Evolutionary conservation across 2,797 vertebrate species (phyloP).

Genomic region (Chaenodraco wilsoni): DNA sequence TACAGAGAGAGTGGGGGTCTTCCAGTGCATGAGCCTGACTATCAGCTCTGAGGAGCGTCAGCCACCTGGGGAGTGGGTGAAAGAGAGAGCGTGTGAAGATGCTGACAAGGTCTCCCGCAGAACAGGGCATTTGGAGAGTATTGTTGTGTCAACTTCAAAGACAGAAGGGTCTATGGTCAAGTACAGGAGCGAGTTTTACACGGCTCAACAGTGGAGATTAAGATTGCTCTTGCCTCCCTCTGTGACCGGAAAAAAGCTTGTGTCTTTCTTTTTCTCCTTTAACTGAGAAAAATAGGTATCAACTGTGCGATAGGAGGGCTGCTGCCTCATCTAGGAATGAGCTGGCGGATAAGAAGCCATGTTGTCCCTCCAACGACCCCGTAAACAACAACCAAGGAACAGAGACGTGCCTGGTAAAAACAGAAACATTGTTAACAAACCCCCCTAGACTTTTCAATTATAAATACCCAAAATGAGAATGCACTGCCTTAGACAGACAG

Average conservation of each 20-base stretch:
- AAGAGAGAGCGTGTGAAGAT: constrained; percentile 72
- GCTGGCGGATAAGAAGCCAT: constrained; percentile 20
- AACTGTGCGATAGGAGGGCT: constrained; percentile 31
- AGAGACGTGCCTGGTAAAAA: constrained; percentile 14
- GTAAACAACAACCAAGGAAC: constrained; percentile 22
- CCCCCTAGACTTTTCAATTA: constrained; percentile 21
- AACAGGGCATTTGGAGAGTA: constrained; percentile 60
- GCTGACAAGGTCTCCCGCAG: constrained; percentile 67
- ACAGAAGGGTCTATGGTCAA: constrained; percentile 56
- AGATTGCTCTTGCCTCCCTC: constrained; percentile 35
- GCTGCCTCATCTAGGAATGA: constrained; percentile 20
- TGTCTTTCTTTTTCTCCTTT: constrained; percentile 28
- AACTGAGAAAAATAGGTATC: constrained; percentile 40
- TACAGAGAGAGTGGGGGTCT: constrained; percentile 59
- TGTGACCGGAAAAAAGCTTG: constrained; percentile 24
- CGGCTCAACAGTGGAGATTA: constrained; percentile 52
- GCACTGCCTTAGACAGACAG: neutral
- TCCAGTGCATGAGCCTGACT: constrained; percentile 58
- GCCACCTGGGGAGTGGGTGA: constrained; percentile 77
- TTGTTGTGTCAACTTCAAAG: constrained; percentile 62
- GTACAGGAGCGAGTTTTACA: constrained; percentile 54
- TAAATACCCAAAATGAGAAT: constrained; percentile 35
- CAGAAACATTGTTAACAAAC: neutral
- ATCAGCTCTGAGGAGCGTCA: constrained; percentile 55
- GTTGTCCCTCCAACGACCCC: constrained; percentile 40